Percentiles rank a stretch among this genome's conserved stretches.
phyloP scores from a whole-genome alignment of 2,113 vertebrate species.

The Opisthocomus hoazin region DNA sequence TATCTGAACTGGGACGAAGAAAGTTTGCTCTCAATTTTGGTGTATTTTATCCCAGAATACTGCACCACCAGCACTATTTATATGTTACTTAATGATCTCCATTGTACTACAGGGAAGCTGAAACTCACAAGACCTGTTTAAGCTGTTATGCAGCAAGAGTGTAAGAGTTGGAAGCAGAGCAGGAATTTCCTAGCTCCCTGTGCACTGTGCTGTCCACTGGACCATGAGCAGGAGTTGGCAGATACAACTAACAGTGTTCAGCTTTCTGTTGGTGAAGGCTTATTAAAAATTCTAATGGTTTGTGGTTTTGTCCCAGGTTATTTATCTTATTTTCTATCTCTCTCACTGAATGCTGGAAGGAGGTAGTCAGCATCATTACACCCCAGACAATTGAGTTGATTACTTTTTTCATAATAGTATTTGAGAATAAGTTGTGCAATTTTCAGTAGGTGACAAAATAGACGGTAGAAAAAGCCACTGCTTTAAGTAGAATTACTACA shows the following conservation, averaged over 20 bases:
- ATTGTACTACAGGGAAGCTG: not conserved
- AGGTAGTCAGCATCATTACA: slow-evolving; percentile 61
- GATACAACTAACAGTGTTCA: slow-evolving; percentile 12
- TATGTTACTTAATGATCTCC: slow-evolving; percentile 17
- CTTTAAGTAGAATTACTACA: slow-evolving; percentile 57
- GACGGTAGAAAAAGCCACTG: slow-evolving; percentile 29
- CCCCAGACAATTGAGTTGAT: slow-evolving; percentile 62
- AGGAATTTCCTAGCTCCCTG: not conserved
- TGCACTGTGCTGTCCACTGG: not conserved
- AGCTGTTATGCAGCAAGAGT: not conserved
- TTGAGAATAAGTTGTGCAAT: slow-evolving; percentile 55
- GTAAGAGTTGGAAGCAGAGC: not conserved
- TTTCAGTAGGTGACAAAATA: slow-evolving; percentile 41
- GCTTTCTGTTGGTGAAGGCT: not conserved
- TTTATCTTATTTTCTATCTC: slow-evolving; percentile 41
- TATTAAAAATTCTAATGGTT: slow-evolving; percentile 65
- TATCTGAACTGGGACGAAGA: slow-evolving; percentile 24
- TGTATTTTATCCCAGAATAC: not conserved
- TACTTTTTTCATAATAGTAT: slow-evolving; percentile 56
- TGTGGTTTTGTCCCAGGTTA: slow-evolving; percentile 38
- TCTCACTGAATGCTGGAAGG: not conserved
- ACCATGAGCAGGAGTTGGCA: slow-evolving; percentile 12
- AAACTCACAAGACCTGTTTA: not conserved
- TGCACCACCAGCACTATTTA: slow-evolving; percentile 22
- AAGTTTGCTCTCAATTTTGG: slow-evolving; percentile 12